Evolutionary conservation across 2,113 vertebrate species (phyloP), one percentile per base, ranked within the genome.

Genomic region (Bungarus multicinctus): DNA sequence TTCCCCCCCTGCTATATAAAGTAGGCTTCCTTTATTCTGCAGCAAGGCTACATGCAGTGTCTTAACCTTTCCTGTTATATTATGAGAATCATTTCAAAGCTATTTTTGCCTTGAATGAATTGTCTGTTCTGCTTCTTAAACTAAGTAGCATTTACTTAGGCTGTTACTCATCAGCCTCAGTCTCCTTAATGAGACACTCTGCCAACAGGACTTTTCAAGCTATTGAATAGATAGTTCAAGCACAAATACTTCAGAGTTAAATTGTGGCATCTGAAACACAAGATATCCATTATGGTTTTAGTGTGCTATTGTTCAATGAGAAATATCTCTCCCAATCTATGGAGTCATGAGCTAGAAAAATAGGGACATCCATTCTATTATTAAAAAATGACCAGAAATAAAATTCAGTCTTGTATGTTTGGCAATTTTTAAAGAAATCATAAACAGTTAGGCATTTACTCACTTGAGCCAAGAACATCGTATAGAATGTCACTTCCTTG

Each of bases 191-290:
- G 74, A 81, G 74, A 81, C 34, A 81, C 20, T 81, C 5, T 87
- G 86, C 86, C 27, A 87, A 50, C 5, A n/a, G 86, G 25, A 87
- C 45, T 50, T 87, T 87, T 50, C 85, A 45, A 50, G 52, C 22
- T 89, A 23, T 30, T 88, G 81, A 54, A 89, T 81, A 92, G 74
- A 92, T 50, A 74, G 87, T 88, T 92, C 57, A 92, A 54, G 74
- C 6, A 55, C 55, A 81, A 92, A 10, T 81, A 81, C 34, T 43
- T 81, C 74, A 43, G 74, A 81, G 87, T 5, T 88, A 8, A 74
- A 27, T 47, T 57, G 18, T 60, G 43, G 52, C 20, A 27, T 45
- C 74, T 55, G 85, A 88, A 91, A 23, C 8, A 57, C 23, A 34
- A 16, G 55, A 50, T 60, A 89, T 54, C 87, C 27, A 92, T 92